phyloP scores from a whole-genome alignment of 2,113 vertebrate species.

The Herpailurus yagouaroundi region DNA sequence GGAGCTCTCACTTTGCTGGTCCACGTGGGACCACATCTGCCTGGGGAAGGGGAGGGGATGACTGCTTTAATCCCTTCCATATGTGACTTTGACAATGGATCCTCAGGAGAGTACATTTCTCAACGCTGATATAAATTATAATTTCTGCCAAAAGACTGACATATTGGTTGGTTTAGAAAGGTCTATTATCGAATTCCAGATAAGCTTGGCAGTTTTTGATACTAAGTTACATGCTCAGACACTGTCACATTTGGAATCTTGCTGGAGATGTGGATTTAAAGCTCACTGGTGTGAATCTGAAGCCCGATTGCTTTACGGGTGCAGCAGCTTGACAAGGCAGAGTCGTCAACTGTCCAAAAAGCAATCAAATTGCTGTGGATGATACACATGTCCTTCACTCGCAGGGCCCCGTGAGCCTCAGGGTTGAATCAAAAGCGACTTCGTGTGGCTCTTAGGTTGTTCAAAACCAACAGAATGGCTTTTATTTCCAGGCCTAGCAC shows the following conservation, averaged over 20 bases:
- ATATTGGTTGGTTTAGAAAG: neutral
- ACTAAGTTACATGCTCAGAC: neutral
- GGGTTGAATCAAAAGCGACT: neutral
- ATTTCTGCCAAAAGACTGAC: neutral
- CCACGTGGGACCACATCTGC: neutral
- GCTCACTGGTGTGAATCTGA: neutral
- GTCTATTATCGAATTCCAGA: neutral
- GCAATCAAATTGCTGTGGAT: neutral
- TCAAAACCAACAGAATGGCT: neutral
- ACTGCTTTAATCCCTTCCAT: neutral
- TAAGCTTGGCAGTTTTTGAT: neutral
- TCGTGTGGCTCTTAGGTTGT: neutral
- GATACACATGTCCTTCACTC: neutral
- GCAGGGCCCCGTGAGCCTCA: neutral
- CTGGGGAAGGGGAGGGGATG: no score
- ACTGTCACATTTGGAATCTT: neutral
- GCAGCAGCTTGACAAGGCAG: neutral
- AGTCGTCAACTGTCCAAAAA: neutral
- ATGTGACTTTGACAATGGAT: neutral
- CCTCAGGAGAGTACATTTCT: neutral
- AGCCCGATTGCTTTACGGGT: neutral
- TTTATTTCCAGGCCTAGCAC: neutral
- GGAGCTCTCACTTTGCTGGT: neutral
- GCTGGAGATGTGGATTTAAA: neutral
- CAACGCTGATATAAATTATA: neutral